phyloP scores from a whole-genome alignment of 1,140 invertebrate species.

The Ceratosolen solmsi region DNA sequence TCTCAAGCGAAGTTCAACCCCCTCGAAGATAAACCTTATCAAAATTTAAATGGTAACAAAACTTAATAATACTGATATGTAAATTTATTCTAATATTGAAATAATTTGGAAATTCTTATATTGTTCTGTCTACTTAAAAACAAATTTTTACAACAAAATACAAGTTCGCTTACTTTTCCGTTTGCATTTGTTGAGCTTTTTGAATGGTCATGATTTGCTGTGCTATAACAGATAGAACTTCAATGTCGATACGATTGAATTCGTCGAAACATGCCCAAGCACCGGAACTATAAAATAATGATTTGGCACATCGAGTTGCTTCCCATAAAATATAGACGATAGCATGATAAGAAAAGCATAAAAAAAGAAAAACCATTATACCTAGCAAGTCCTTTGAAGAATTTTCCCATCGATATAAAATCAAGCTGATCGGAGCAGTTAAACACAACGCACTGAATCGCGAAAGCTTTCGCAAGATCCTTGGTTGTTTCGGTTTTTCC shows the following conservation, averaged over 20 bases:
- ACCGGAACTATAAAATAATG: conserved; percentile 75
- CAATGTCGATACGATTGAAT: conserved; percentile 84
- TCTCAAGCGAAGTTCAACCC: conserved; percentile 77
- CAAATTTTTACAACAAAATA: not conserved
- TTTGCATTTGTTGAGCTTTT: conserved; percentile 72
- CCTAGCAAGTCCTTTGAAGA: conserved; percentile 76
- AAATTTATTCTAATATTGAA: too few relatives aligned
- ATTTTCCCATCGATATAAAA: conserved; percentile 82
- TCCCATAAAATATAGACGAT: not conserved
- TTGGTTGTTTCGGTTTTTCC: conserved; percentile 86
- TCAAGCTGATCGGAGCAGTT: conserved; percentile 85
- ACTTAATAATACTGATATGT: too few relatives aligned
- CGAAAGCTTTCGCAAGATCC: conserved; percentile 83
- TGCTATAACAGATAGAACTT: conserved; percentile 78
- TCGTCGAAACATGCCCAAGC: conserved; percentile 87
- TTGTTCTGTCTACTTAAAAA: too few relatives aligned
- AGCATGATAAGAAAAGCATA: too few relatives aligned
- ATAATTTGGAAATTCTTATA: too few relatives aligned
- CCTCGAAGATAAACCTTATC: conserved; percentile 79
- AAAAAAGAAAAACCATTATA: conserved; percentile 49
- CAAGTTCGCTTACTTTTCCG: conserved; percentile 57
- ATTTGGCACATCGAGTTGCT: not conserved
- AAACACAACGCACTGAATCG: conserved; percentile 84
- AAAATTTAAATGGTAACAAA: too few relatives aligned
- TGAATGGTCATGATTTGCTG: conserved; percentile 80